Evolutionary conservation across 2,888 invertebrate species (phyloP), one percentile per base, ranked within the genome.

Genomic region (Iselma pallidipennis): DNA sequence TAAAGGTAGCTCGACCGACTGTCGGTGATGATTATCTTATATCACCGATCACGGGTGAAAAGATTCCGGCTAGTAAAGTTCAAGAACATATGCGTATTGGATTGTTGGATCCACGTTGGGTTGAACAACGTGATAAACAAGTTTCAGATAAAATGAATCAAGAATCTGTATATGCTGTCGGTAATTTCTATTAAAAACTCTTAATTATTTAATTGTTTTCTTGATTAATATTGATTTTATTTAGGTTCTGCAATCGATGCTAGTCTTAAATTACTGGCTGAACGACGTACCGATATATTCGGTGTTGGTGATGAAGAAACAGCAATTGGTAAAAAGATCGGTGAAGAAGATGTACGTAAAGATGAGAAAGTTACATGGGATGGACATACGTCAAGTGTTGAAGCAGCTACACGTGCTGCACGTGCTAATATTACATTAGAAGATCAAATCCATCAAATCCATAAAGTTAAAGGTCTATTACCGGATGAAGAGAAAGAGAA

Each of bases 231-330:
- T 61, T 81, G 81, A 12, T 80, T 42, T 57, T 63, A 58, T 67
- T 31, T 76, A 78, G 87, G 93, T 54, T 89, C 94, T 25, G 95
- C 96, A n/a, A 97, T 99, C 75, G 96, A 97, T 78, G 94, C 94
- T 42, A 96, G 94, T 77, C 88, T 99, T 77, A 96, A 96, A 80
- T 91, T 95, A 78, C 85, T 99, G 75, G 99, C 99, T 0, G 98
- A 99, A 80, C 89, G 99, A 71, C 96, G 99, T 91, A 98, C 99
- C 1, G 99, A 99, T 86, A 99, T 99, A 82, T 99, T 99, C 84
- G 99, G 99, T 83, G 94, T 96, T 65, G 98, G 98, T 60, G 95
- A 95, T 80, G 98, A 98, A 81, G 99, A 99, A 86, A 98, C 98
- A 0, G 95, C 95, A 23, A 99, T 99, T 79, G 99, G 99, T 85